These are phyloP conservation scores for Danio rerio DNA, from an alignment of 2,113 vertebrate genomes.

Conservation along the genomic window GRCz12tu NC_133185.1:22580501-22581000, in stretches of 20 bases:
- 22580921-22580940: slow-evolving; percentile 74
- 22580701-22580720: slow-evolving; percentile 34
- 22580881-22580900: slow-evolving; percentile 86
- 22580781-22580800: slow-evolving; percentile 73
- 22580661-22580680: slow-evolving; percentile 24
- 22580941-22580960: slow-evolving; percentile 56
- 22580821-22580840: slow-evolving; percentile 41
- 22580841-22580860: slow-evolving; percentile 51
- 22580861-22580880: slow-evolving; percentile 78
- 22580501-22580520: too few relatives aligned
- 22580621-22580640: too few relatives aligned
- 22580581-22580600: too few relatives aligned
- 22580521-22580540: too few relatives aligned
- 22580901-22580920: slow-evolving; percentile 85
- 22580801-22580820: slow-evolving; percentile 82
- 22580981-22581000: not conserved
- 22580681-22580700: slow-evolving; percentile 31
- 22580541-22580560: too few relatives aligned
- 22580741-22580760: slow-evolving; percentile 90
- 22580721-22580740: slow-evolving; percentile 87
- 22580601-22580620: too few relatives aligned
- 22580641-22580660: not conserved
- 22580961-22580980: slow-evolving; percentile 49
- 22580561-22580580: too few relatives aligned
- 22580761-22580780: slow-evolving; percentile 90